Base-by-base conservation (phyloP, 2,888 invertebrate species). In the Xanthorhoe designata region DNA sequence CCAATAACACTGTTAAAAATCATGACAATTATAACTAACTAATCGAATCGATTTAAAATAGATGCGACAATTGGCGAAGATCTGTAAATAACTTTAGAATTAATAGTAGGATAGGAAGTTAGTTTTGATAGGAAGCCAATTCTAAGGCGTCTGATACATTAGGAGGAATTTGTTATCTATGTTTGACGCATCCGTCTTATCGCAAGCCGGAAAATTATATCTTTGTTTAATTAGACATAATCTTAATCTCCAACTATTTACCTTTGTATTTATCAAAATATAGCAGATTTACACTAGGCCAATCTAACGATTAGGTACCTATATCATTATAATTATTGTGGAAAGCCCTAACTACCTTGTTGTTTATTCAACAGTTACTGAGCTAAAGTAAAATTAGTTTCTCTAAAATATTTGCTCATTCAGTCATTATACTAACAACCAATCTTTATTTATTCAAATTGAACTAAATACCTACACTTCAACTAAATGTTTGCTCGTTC, bases 41-140 rank as follows among this genome's bases (percentile, higher is more conserved):
- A 47, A 42, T 42, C 13, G 38, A 58, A 49, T 58, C 29, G 35
- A n/a, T 58, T 58, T 17, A 35, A 38, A 38, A 49, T 24, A 15
- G 24, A 42, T n/a, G 32, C 54, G 54, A 56, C 51, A 50, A 24
- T 49, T 45, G 55, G 17, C 24, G 49, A 17, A 32, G 47, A 47
- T 57, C 45, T 42, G 52, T 38, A 15, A 51, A 42, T 38, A 35
- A 8, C 6, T 42, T 10, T 42, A 8, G n/a, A 42, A 59, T 50
- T 50, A 17, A 18, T 7, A 18, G 32, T n/a, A 5, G 49, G 64
- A 69, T 58, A 55, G 51, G 53, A 60, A 73, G 71, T n/a, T n/a
- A n/a, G 49, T 32, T 35, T 66, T 68, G 64, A 69, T 58, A 55
- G 51, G 53, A 60, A 73, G 71, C 69, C 71, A 69, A 73, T 58